Base-by-base conservation (phyloP, 2,888 invertebrate genomes). In the Macrophya alboannulata region DNA sequence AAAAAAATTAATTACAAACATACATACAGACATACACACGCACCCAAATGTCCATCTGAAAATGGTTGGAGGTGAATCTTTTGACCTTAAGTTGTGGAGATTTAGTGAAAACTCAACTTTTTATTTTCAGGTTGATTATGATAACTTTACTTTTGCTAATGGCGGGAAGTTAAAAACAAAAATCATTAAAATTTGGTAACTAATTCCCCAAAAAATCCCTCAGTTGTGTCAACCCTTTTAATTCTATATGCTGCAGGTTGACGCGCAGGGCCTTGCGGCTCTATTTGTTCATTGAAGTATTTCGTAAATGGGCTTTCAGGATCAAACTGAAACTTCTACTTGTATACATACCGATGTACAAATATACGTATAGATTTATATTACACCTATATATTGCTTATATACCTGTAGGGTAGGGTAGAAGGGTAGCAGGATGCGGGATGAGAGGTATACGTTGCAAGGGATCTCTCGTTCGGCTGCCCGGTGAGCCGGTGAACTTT, bases 401-500 rank as follows among this genome's bases (percentile, higher is more conserved):
- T 74, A 45, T 74, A 74, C 72, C 72, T 43, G 59, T 25, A 17
- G 37, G 77, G 10, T n/a, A 21, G 17, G 37, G 81, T 10, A 43
- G 40, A 31, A 31, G 77, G 51, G 12, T 31, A 21, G 74, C 21
- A 45, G 74, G 43, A 74, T 45, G 48, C 45, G 43, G 74, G 74
- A 43, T 45, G 21, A 45, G 45, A 45, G 74, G 55, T 25, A 77
- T 55, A 77, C 37, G 43, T 45, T 83, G 83, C 31, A 68, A 68
- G 51, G 83, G 71, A 83, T 43, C 48, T 43, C 40, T 48, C 51
- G 68, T 83, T 85, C 62, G 43, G 81, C 79, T 85, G 83, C 86
- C 85, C 87, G 88, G 87, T 89, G 87, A 88, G 87, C 87, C 87
- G 88, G 89, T 89, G 89, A 89, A 89, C 89, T 89, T 89, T 89